phyloP scores from a whole-genome alignment of 2,797 vertebrate genomes.

The Phrynocephalus forsythii region DNA sequence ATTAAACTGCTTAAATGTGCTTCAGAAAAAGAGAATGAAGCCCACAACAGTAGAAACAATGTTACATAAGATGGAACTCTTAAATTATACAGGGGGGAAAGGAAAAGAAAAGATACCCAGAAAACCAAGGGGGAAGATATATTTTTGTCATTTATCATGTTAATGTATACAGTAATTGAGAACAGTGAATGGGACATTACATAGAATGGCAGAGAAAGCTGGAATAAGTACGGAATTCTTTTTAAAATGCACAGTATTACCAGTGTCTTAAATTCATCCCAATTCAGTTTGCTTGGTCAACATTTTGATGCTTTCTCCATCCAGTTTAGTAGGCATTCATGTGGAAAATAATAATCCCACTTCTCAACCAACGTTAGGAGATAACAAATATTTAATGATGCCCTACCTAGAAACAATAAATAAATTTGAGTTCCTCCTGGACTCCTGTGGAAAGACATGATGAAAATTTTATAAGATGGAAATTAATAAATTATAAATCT shows the following conservation, averaged over 20 bases:
- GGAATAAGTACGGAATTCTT: constrained; percentile 23
- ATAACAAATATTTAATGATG: constrained; percentile 86
- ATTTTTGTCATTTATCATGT: neutral
- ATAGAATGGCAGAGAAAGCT: neutral
- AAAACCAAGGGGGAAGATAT: neutral
- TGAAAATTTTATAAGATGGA: constrained; percentile 83
- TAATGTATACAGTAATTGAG: neutral
- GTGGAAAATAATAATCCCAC: constrained; percentile 70
- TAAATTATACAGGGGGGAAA: neutral
- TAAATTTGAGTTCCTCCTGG: constrained; percentile 80
- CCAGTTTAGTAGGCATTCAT: constrained; percentile 71
- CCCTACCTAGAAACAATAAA: constrained; percentile 84
- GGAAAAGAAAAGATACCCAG: neutral
- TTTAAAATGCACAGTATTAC: constrained; percentile 60
- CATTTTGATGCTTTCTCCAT: constrained; percentile 66
- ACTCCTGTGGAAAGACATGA: constrained; percentile 79
- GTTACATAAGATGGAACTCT: neutral
- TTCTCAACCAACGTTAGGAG: constrained; percentile 77
- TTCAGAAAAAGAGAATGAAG: neutral
- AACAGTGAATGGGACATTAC: neutral
- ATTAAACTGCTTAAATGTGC: neutral
- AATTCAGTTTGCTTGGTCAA: constrained; percentile 71
- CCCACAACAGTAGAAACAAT: too few species aligned
- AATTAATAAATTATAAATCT: constrained; percentile 86
- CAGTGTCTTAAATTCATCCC: constrained; percentile 53